Conservation (phyloP, 2,797 vertebrate genomes). For the Catamblyrhynchus diadema region DNA sequence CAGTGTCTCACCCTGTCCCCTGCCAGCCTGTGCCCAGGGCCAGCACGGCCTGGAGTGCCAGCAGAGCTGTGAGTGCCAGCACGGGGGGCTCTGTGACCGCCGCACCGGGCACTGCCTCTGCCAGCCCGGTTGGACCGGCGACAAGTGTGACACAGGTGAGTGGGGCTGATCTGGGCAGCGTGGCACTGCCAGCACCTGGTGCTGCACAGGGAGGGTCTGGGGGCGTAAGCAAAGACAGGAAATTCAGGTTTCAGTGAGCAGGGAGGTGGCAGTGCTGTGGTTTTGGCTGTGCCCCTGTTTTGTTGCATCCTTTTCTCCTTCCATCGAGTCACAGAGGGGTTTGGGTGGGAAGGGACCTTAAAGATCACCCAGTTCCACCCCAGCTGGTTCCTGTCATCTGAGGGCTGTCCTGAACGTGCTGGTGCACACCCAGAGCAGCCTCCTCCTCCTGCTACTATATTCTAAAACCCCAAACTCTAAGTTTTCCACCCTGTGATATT, state of each 20-base stretch:
- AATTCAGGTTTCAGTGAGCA: neutral
- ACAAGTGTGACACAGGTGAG: constrained; percentile 83
- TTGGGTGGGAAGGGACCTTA: neutral
- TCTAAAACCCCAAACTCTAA: too few relatives aligned
- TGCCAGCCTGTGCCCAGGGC: constrained; percentile 80
- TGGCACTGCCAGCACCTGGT: neutral
- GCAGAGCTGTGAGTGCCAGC: constrained; percentile 81
- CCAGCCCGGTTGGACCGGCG: constrained; percentile 82
- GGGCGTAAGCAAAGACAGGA: accelerated
- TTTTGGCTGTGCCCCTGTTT: neutral
- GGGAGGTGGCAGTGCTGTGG: neutral
- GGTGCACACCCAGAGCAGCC: neutral
- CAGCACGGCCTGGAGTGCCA: constrained; percentile 75
- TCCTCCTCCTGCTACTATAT: too few relatives aligned
- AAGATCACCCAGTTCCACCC: neutral
- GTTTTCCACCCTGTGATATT: too few relatives aligned
- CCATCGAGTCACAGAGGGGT: neutral
- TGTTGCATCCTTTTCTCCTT: neutral
- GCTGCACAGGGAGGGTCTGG: neutral
- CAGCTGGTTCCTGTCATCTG: neutral
- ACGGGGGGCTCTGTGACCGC: constrained; percentile 81
- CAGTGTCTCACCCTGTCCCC: neutral
- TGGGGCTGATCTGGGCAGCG: accelerated
- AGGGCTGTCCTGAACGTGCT: neutral
- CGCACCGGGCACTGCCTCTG: constrained; percentile 82